Evolutionary conservation across 2,113 vertebrate species (phyloP), one percentile per base, ranked within the genome.

Genomic region (Macrotis lagotis): DNA sequence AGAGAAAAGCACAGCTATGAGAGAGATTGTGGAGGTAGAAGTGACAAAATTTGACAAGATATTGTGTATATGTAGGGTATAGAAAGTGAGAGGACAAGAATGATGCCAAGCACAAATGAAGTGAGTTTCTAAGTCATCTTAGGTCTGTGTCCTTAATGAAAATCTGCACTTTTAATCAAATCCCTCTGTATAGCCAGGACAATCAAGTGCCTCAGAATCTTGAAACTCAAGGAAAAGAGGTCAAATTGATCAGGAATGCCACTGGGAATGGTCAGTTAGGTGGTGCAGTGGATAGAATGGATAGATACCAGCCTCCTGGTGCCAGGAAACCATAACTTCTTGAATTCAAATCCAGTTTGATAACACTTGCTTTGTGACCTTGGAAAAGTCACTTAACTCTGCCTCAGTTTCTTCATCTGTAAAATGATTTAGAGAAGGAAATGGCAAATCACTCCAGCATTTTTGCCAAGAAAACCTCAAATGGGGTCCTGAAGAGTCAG

Each of bases 271-370:
- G 55, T 28, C 52, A 55, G 1, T 25, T 55, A 55, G 52, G 52
- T 96, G 99, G 49, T 97, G 98, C 0, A 99, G 99, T 12, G 99
- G 99, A 44, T 99, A 99, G 50, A 99, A 99, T 8, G 5, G 6
- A n/a, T n/a, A n/a, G n/a, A n/a, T n/a, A n/a, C 52, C 25, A 25
- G 52, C 52, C 19, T 53, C 52, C 19, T 53, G 25, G 8, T 28
- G 53, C 6, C 53, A 55, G 26, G 53, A 55, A 55, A 26, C 26
- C 25, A 28, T 26, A 55, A 28, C 25, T 55, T 55, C 25, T 26
- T 28, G 28, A 59, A 11, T 31, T 31, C 55, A 59, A 31, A 59
- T 31, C 3, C 26, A 59, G 26, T 0, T 28, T 66, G 3, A 66
- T n/a, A 14, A 66, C 31, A 37, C 31, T 66, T 37, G 31, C 59